phyloP scores from a whole-genome alignment of 2,888 invertebrate genomes.

The Volucella zonaria region DNA sequence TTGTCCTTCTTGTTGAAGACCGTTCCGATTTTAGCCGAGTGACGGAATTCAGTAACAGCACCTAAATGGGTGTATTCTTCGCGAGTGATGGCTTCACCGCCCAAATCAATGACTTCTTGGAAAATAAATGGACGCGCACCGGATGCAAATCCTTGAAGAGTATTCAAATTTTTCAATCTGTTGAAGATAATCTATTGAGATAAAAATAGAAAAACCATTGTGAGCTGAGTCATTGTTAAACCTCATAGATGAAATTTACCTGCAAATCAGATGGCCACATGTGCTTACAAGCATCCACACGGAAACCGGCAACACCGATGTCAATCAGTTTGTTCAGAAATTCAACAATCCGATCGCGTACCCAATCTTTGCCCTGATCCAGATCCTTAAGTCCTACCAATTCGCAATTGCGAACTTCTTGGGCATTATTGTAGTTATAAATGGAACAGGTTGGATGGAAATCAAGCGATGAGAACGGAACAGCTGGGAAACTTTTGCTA shows the following conservation, averaged over 20 bases:
- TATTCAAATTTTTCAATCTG: conserved; percentile 86
- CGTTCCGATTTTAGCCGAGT: conserved; percentile 83
- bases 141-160: conserved; percentile 86
- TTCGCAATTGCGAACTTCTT: conserved; percentile 88
- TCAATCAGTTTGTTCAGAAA: conserved; percentile 81
- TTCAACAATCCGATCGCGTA: conserved; percentile 77
- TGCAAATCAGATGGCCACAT: conserved; percentile 91
- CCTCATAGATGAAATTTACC: background rate
- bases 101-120: conserved; percentile 91
- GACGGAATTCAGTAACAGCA: conserved; percentile 90
- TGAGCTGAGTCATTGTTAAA: background rate
- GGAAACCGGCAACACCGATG: conserved; percentile 93
- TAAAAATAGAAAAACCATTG: background rate
- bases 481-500: conserved; percentile 84
- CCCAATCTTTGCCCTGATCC: conserved; percentile 84
- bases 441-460: conserved; percentile 88
- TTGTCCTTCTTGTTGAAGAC: conserved; percentile 85
- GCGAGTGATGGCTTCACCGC: conserved; percentile 83
- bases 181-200: conserved; percentile 84
- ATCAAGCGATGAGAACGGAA: conserved; percentile 87
- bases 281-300: conserved; percentile 91
- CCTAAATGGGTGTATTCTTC: conserved; percentile 84
- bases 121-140: conserved; percentile 87
- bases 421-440: conserved; percentile 86
- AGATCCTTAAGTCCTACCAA: conserved; percentile 90